Evolutionary conservation across 1,140 invertebrate species (phyloP).

Genomic region (Panulirus ornatus): DNA sequence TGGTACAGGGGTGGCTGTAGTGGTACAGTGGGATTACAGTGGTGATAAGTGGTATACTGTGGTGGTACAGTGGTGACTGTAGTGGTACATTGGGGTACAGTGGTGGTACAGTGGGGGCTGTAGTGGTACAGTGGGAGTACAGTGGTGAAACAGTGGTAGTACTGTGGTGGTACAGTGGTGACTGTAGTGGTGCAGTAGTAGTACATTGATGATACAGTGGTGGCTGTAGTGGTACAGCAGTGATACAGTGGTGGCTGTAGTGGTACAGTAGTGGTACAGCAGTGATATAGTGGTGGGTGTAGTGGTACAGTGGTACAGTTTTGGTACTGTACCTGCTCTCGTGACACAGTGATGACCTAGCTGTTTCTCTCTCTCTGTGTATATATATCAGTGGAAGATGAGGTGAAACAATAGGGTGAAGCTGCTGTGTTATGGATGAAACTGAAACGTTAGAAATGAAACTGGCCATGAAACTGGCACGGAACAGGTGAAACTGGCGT

Average conservation of each 20-base stretch:
- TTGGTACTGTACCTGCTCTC: too few relatives aligned
- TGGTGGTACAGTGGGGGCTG: conserved; percentile 6
- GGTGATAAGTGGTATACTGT: too few relatives aligned
- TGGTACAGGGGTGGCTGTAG: not conserved
- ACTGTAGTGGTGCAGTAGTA: not conserved
- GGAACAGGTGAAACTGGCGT: too few relatives aligned
- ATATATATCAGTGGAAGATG: too few relatives aligned
- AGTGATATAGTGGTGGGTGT: too few relatives aligned
- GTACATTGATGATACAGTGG: not conserved
- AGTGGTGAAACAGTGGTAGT: not conserved
- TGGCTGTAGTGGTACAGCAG: not conserved
- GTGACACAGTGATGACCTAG: too few relatives aligned
- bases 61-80: not conserved
- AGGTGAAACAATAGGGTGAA: too few relatives aligned
- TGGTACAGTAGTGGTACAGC: not conserved
- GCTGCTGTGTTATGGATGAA: too few relatives aligned
- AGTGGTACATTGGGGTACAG: not conserved
- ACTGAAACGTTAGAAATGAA: too few relatives aligned
- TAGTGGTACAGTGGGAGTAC: not conserved
- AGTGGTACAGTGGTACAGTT: too few relatives aligned
- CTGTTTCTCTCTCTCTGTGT: too few relatives aligned
- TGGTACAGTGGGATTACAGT: not conserved
- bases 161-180: conserved; percentile 13
- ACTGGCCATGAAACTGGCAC: too few relatives aligned
- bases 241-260: not conserved